Conservation (phyloP, 2,113 vertebrate genomes). For the Raphicerus campestris region DNA sequence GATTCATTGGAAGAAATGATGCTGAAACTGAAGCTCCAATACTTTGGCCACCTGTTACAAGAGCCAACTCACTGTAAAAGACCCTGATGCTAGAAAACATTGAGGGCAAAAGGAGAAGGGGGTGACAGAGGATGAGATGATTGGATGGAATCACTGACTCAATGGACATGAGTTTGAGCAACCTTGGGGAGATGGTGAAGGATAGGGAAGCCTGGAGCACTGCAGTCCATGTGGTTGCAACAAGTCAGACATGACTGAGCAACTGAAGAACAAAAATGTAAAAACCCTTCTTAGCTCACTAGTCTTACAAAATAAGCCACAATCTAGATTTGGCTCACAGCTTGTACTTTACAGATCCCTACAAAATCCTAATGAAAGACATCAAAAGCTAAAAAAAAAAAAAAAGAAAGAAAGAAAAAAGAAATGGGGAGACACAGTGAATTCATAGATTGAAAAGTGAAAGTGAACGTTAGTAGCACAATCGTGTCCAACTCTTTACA, state of each 20-base stretch:
- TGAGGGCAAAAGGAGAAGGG: background rate
- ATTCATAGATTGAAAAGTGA: background rate
- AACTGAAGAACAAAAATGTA: background rate
- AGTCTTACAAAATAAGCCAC: background rate
- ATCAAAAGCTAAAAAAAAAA: background rate
- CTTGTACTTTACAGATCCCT: background rate
- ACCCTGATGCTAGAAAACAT: background rate
- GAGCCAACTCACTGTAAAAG: background rate
- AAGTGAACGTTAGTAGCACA: background rate
- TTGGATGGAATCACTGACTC: background rate
- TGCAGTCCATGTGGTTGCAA: rapidly evolving
- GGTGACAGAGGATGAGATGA: background rate
- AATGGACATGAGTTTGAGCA: background rate
- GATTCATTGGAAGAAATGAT: background rate
- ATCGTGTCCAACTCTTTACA: background rate
- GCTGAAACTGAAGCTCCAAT: background rate
- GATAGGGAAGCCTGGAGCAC: background rate
- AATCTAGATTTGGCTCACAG: background rate
- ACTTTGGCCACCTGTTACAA: background rate
- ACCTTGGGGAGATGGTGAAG: background rate
- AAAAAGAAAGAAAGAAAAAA: background rate
- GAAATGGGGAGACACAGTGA: background rate
- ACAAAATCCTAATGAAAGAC: background rate
- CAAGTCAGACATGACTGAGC: background rate
- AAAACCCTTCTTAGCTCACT: background rate